These are phyloP conservation scores for Synergus gifuensis DNA, from an alignment of 2,888 invertebrate genomes.

Conservation along the genomic window DNA sequence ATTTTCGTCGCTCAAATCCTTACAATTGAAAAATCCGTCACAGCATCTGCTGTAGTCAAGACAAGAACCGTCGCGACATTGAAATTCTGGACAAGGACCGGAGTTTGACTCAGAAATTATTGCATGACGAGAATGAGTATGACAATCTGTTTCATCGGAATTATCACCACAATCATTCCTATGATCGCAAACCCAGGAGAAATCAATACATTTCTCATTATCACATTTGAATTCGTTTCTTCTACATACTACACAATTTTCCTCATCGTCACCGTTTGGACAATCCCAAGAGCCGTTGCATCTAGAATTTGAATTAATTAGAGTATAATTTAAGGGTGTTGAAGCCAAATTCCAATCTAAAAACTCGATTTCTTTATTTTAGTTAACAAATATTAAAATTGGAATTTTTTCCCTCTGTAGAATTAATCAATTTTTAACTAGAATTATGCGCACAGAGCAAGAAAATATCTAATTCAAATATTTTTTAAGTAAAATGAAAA, in stretches of 20 bases:
- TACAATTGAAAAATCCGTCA: neutral
- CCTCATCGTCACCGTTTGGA: slow-evolving; percentile 86
- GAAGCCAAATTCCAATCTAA: too few relatives aligned
- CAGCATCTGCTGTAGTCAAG: neutral
- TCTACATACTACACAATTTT: slow-evolving; percentile 80
- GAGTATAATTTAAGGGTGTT: neutral
- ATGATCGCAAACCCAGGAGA: slow-evolving; percentile 81
- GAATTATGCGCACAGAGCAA: too few relatives aligned
- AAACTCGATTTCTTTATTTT: too few relatives aligned
- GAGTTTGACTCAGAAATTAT: neutral
- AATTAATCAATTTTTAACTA: too few relatives aligned
- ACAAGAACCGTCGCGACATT: slow-evolving; percentile 23
- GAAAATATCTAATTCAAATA: too few relatives aligned
- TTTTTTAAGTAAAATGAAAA: too few relatives aligned
- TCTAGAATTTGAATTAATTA: slow-evolving; percentile 70
- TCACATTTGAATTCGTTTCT: slow-evolving; percentile 79
- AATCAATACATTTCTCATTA: slow-evolving; percentile 82
- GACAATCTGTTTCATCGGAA: slow-evolving; percentile 21
- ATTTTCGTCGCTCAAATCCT: slow-evolving; percentile 8
- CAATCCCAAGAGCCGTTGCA: slow-evolving; percentile 86
- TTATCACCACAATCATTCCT: slow-evolving; percentile 42
- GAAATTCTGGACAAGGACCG: slow-evolving; percentile 3
- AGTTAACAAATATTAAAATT: too few relatives aligned
- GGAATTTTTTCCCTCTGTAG: too few relatives aligned
- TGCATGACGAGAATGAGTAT: neutral